Conservation (phyloP, 2,113 vertebrate species). For the Catharus minimus region DNA sequence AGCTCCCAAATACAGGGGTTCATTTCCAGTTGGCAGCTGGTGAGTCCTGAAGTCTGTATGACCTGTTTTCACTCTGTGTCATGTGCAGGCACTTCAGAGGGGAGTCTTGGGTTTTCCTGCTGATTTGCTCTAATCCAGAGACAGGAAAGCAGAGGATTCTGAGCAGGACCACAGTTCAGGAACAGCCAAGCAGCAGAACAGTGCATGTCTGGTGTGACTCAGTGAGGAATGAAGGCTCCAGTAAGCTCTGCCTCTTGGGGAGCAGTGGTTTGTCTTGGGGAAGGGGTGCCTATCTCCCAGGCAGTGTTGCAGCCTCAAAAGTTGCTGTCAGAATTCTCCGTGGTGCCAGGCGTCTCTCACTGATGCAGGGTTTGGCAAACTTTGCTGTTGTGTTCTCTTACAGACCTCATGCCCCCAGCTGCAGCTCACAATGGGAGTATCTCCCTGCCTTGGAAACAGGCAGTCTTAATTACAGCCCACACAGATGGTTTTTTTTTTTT, state of each 20-base stretch:
- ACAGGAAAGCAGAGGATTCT: not conserved
- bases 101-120: not conserved
- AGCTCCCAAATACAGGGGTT: not conserved
- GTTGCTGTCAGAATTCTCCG: not conserved
- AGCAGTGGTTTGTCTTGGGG: not conserved
- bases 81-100: not conserved
- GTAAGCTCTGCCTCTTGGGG: not conserved
- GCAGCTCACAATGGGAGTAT: not conserved
- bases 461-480: slow-evolving; percentile 4
- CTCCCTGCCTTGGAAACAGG: not conserved
- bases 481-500: not conserved
- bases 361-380: not conserved
- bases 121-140: not conserved
- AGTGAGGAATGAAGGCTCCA: not conserved
- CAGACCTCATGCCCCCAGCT: not conserved
- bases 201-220: not conserved
- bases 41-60: not conserved
- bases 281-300: not conserved
- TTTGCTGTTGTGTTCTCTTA: not conserved
- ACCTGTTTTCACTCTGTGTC: not conserved
- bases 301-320: not conserved
- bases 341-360: not conserved
- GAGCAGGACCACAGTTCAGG: not conserved
- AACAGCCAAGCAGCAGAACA: not conserved
- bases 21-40: not conserved